Conservation (phyloP, 2,797 vertebrate species). For the Falco rusticolus region DNA sequence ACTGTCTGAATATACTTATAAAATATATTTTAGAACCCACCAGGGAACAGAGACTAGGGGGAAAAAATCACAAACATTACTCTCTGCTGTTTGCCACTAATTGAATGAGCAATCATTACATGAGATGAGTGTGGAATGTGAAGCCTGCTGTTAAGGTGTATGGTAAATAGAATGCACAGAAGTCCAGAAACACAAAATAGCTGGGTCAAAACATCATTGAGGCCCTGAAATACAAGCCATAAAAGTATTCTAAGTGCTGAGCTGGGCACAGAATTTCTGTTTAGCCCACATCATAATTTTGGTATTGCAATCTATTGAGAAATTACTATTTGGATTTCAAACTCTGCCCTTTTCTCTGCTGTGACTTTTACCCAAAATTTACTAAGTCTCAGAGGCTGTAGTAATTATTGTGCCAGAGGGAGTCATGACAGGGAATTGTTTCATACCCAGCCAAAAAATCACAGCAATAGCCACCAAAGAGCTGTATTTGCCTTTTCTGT, state of each 20-base stretch:
- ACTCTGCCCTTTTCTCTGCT: background rate
- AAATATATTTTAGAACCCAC: conserved; percentile 54
- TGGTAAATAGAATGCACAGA: conserved; percentile 24
- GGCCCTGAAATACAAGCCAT: background rate
- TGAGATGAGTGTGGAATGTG: background rate
- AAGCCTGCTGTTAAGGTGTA: background rate
- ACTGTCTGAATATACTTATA: conserved; percentile 55
- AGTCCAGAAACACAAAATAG: background rate
- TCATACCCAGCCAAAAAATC: background rate
- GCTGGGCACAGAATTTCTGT: background rate
- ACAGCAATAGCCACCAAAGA: background rate
- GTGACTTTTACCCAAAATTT: conserved; percentile 46
- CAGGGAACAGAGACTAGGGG: background rate
- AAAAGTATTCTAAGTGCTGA: background rate
- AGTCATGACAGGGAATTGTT: background rate
- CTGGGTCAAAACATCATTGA: background rate
- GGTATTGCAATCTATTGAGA: conserved; percentile 14
- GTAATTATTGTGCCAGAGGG: conserved; percentile 14
- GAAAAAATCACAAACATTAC: background rate
- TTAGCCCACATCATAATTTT: conserved; percentile 3
- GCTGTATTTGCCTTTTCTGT: background rate
- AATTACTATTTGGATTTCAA: conserved; percentile 37
- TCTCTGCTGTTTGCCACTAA: conserved; percentile 53
- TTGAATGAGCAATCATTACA: conserved; percentile 40
- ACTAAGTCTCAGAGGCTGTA: background rate